phyloP scores from a whole-genome alignment of 1,140 invertebrate genomes.

The Aphelinus certus region DNA sequence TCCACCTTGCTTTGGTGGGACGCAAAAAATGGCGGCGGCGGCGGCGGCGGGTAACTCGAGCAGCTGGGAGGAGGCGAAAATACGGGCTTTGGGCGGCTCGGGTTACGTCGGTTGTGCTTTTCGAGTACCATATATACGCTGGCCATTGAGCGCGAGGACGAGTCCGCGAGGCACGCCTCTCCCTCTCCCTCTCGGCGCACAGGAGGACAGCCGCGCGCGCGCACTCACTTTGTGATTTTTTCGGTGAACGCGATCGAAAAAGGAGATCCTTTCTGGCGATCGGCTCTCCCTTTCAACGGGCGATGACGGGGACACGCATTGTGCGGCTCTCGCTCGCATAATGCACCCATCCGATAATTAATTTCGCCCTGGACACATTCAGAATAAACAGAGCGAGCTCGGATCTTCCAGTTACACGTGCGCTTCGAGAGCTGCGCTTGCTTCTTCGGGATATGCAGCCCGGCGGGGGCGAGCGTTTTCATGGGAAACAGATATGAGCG shows the following conservation, averaged over 20 bases:
- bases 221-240: slow-evolving; percentile 37
- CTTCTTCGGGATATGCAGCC: too few relatives aligned
- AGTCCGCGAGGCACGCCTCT: not conserved
- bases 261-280: not conserved
- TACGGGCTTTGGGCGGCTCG: slow-evolving; percentile 40
- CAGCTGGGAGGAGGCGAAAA: slow-evolving; percentile 49
- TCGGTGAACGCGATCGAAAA: slow-evolving; percentile 24
- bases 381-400: too few relatives aligned
- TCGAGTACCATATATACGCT: slow-evolving; percentile 51
- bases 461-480: too few relatives aligned
- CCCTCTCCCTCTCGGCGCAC: not conserved
- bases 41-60: slow-evolving; percentile 44
- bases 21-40: slow-evolving; percentile 27
- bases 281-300: too few relatives aligned
- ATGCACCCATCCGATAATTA: too few relatives aligned
- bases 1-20: slow-evolving; percentile 19
- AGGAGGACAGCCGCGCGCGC: not conserved
- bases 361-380: too few relatives aligned
- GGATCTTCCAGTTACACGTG: too few relatives aligned
- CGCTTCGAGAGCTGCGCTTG: too few relatives aligned
- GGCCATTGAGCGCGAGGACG: slow-evolving; percentile 49
- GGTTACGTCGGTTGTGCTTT: too few relatives aligned
- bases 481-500: too few relatives aligned
- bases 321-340: too few relatives aligned
- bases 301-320: too few relatives aligned